A percentile compares a stretch with the other conserved stretches of the same genome.
phyloP scores from a whole-genome alignment of 1,140 invertebrate genomes.

The Galleria mellonella region DNA sequence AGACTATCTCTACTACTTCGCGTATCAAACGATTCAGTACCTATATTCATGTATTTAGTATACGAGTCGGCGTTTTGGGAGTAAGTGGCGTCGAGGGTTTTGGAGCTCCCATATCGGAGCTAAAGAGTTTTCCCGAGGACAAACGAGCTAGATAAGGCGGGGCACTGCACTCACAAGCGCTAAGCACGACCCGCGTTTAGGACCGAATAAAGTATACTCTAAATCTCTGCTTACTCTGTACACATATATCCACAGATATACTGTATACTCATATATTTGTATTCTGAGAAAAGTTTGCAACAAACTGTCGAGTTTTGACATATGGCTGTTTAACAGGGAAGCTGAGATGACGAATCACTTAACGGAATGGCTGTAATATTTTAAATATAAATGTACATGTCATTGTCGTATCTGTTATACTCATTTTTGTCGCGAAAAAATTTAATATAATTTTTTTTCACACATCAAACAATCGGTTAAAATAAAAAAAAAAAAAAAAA shows the following conservation, averaged over 20 bases:
- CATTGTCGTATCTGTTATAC: too few species aligned
- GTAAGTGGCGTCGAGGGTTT: constrained; percentile 12
- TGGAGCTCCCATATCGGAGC: constrained; percentile 22
- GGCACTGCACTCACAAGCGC: constrained; percentile 13
- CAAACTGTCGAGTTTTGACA: too few species aligned
- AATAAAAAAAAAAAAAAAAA: too few species aligned
- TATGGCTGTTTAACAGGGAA: too few species aligned
- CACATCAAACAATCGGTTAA: too few species aligned
- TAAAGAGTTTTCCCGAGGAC: constrained; percentile 42
- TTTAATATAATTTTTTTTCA: too few species aligned
- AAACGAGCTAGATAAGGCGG: constrained; percentile 42
- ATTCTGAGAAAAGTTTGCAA: too few species aligned
- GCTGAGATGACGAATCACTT: too few species aligned
- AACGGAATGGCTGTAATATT: too few species aligned
- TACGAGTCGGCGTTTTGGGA: constrained; percentile 6
- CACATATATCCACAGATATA: constrained; percentile 11
- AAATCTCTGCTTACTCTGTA: constrained; percentile 1
- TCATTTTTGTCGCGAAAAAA: too few species aligned
- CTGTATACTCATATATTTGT: not conserved
- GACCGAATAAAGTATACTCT: constrained; percentile 4
- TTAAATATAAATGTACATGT: too few species aligned
- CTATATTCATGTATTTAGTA: not conserved
- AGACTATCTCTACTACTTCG: not conserved
- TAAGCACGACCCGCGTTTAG: constrained; percentile 14
- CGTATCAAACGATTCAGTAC: constrained; percentile 2